Evolutionary conservation across 2,888 invertebrate species (phyloP), one percentile per base, ranked within the genome.

Genomic region (Acrobasis consociella): DNA sequence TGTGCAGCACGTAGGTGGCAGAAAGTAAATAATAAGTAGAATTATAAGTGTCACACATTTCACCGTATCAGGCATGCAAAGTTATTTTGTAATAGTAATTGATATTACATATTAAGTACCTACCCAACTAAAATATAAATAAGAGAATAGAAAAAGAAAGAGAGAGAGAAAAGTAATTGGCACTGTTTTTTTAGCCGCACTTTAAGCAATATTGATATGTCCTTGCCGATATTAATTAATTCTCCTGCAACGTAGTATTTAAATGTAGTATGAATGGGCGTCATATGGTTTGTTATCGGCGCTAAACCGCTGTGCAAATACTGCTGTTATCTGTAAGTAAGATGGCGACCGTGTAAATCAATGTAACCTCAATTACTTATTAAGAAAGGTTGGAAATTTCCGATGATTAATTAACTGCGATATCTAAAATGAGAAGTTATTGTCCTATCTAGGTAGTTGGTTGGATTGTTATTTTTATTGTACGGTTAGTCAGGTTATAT

Each of bases 371-470:
- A 89, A 89, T 89, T 85, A 82, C 77, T 83, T 84, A 85, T 80
- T 86, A 87, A 87, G n/a, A 87, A 88, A 89, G 87, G 85, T 83
- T 81, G 78, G 89, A 87, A 89, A 89, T 81, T 87, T 90, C 89
- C 90, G 89, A 70, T 68, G 76, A 82, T 81, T 82, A 80, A 73
- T 70, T 72, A 71, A 71, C 66, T 56, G 51, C 53, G 53, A 61
- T 70, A 60, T 58, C 63, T 67, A n/a, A 13, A 42, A 42, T 46
- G n/a, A 46, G 13, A 13, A 46, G 11, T 46, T 46, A 46, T 46
- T 5, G 13, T 13, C 46, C 22, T 22, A 46, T 42, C 42, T 13
- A 11, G n/a, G n/a, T n/a, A n/a, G 11, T 42, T 42, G 13, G 5
- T 46, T n/a, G 1, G 2, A 42, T n/a, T 46, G 2, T 7, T 46